phyloP scores from a whole-genome alignment of 2,797 vertebrate species.

The Pelobates cultripes region DNA sequence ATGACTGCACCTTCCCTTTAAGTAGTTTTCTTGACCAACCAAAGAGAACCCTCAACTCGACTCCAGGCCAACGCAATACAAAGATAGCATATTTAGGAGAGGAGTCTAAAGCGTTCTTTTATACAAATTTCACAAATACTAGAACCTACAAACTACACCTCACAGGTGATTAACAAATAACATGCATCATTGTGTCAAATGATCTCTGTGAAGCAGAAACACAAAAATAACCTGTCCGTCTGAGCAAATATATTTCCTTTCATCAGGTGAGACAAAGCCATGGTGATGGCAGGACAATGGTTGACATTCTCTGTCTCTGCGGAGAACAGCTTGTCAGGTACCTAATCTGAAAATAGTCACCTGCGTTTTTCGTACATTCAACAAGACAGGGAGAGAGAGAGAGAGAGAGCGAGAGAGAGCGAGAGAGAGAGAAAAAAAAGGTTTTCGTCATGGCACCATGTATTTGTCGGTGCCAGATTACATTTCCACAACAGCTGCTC shows the following conservation, averaged over 20 bases:
- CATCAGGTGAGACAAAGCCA: not conserved
- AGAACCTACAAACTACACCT: not conserved
- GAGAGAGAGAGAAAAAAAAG: constrained; percentile 36
- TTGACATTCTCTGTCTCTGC: constrained; percentile 5
- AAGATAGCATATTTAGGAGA: too few species aligned
- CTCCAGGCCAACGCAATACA: too few species aligned
- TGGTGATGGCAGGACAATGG: not conserved
- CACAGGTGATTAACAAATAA: constrained; percentile 14
- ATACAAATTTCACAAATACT: not conserved
- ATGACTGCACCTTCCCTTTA: too few species aligned
- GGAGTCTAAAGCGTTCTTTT: too few species aligned
- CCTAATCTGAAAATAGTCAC: constrained; percentile 47
- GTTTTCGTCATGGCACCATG: constrained; percentile 63
- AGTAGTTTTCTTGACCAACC: too few species aligned
- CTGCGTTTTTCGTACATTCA: constrained; percentile 24
- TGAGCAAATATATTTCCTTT: constrained; percentile 35
- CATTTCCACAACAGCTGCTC: constrained; percentile 85
- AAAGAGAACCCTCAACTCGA: too few species aligned
- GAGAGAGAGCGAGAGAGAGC: not conserved
- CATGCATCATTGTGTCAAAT: constrained; percentile 45
- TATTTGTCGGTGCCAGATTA: constrained; percentile 74
- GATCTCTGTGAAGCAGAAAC: constrained; percentile 39
- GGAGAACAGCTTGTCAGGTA: constrained; percentile 44
- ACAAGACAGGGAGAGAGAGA: rapidly evolving
- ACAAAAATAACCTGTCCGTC: constrained; percentile 38